Percentiles rank a stretch among this genome's conserved stretches.
Evolutionary conservation across 1,140 invertebrate species (phyloP).

Genomic region (Ruditapes philippinarum): DNA sequence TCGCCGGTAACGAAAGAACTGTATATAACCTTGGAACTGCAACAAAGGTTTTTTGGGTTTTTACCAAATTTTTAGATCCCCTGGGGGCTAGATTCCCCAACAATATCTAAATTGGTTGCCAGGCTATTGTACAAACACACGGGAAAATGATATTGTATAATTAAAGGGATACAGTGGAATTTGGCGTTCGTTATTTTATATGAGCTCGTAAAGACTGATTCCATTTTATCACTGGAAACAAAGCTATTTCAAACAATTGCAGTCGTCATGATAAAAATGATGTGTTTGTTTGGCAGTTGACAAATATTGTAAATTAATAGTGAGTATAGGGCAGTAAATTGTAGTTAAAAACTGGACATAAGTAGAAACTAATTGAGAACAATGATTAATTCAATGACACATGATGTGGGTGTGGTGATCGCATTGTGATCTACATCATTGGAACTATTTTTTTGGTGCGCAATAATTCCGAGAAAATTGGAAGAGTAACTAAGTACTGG

Average conservation of each 20-base stretch:
- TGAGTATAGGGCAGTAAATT: not conserved
- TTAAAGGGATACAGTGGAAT: slow-evolving; percentile 22
- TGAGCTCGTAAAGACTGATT: not conserved
- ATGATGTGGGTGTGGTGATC: not conserved
- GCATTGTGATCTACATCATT: no score
- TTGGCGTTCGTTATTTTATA: slow-evolving; percentile 5
- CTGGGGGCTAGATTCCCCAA: not conserved
- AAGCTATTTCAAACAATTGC: slow-evolving; percentile 19
- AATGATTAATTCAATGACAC: not conserved
- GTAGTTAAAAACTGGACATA: not conserved
- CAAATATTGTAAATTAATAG: slow-evolving; percentile 38
- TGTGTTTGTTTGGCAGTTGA: not conserved
- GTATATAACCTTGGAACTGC: not conserved
- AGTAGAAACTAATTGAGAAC: not conserved
- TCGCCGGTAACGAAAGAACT: slow-evolving; percentile 10
- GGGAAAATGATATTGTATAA: slow-evolving; percentile 10
- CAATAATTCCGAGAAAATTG: no score
- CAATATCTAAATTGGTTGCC: slow-evolving; percentile 27
- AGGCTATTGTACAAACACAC: slow-evolving; percentile 20
- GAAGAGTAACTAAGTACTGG: no score
- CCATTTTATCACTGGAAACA: slow-evolving; percentile 15
- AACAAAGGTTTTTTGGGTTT: slow-evolving; percentile 15
- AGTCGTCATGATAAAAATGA: slow-evolving; percentile 3
- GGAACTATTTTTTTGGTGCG: no score
- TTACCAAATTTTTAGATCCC: not conserved